Base-by-base conservation (phyloP, 2,797 vertebrate species). In the Fistularia tabacaria region DNA sequence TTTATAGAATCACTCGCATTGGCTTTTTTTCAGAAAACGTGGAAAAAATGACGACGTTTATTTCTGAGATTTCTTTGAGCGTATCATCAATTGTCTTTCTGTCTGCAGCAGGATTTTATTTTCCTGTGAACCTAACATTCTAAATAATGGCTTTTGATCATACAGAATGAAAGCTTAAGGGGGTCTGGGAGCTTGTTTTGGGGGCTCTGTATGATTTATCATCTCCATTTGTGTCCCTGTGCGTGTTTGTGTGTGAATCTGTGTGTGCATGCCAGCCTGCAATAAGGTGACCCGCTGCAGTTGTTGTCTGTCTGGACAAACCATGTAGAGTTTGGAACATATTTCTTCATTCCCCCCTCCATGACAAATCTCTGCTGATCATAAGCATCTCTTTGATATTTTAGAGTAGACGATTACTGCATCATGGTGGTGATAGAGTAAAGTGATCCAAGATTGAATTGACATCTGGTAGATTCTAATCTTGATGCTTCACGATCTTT, bases 241-340 rank as follows among this genome's bases (percentile, higher is more conserved):
- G 50, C 38, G 15, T 25, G 14, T 39, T 36, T 47, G 12, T 6
- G 1, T 52, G 42, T 57, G 0, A 54, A 36, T 62, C 38, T 54
- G 49, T 14, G 8, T 48, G 49, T 41, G 15, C 12, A 25, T 49
- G 25, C 51, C 25, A 25, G 36, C 57, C 47, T 55, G 55, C 53
- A 56, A 8, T 50, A 83, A 82, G 69, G 78, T 80, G 80, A 82
- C 79, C 57, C 42, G 4, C 42, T 7, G 64, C 80, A 83, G 84
- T 81, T 84, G 81, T 64, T 67, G 46, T 66, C 46, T 65, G 25
- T 72, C 61, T 70, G 11, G 14, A 45, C 25, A 36, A 64, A 42
- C 9, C 54, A 54, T 51, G 10, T 36, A 41, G 14, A 57, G 12
- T 71, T 67, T 57, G 46, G 55, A 73, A 50, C 36, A 39, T 1